These are phyloP conservation scores for Celastrina argiolus DNA, from an alignment of 2,888 invertebrate species.

Conservation along the genomic window DNA sequence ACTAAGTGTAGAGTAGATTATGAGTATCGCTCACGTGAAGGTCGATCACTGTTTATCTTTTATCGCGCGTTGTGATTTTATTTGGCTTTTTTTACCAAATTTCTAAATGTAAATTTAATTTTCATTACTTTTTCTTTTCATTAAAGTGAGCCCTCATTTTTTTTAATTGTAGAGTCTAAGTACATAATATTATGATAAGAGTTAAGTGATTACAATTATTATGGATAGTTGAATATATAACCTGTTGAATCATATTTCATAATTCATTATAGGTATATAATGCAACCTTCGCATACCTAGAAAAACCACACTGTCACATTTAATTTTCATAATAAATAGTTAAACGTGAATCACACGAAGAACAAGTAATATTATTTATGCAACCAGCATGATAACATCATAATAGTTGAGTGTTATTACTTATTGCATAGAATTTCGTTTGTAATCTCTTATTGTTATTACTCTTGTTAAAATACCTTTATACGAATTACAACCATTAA, in stretches of 20 bases:
- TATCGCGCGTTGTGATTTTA: conserved; percentile 37
- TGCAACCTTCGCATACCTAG: conserved; percentile 1
- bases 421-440: background rate
- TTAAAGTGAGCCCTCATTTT: too few relatives aligned
- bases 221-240: too few relatives aligned
- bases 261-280: background rate
- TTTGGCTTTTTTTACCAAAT: conserved; percentile 13
- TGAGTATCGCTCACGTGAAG: conserved; percentile 43
- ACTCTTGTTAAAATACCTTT: too few relatives aligned
- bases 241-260: background rate
- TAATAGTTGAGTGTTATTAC: background rate
- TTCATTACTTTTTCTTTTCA: background rate
- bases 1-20: conserved; percentile 20
- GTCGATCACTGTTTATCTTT: conserved; percentile 60
- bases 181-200: too few relatives aligned
- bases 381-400: background rate
- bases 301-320: conserved; percentile 6
- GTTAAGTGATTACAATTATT: too few relatives aligned
- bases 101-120: background rate
- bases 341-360: conserved; percentile 3
- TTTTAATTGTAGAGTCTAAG: too few relatives aligned
- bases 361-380: conserved; percentile 6
- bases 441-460: background rate
- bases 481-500: too few relatives aligned
- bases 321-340: background rate